Evolutionary conservation across 1,140 invertebrate genomes (phyloP).

Genomic region (Cherax quadricarinatus): DNA sequence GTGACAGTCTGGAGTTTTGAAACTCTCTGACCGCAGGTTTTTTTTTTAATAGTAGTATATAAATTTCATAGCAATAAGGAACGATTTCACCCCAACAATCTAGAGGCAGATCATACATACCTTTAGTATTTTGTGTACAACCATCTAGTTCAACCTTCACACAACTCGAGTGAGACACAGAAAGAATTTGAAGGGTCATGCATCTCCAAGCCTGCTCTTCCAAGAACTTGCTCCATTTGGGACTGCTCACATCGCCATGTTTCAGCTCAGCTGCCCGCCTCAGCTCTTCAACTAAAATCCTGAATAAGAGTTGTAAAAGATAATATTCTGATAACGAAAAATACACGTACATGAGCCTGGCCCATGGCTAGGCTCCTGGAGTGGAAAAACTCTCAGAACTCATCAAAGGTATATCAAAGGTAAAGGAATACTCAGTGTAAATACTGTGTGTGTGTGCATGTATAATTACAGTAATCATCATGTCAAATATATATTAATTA

Average conservation of each 20-base stretch:
- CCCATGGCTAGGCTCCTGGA: too few species aligned
- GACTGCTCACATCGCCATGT: constrained; percentile 8
- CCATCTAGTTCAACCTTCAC: constrained; percentile 32
- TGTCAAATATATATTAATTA: not conserved
- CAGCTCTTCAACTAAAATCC: constrained; percentile 34
- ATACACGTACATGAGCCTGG: not conserved
- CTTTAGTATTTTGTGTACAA: constrained; percentile 35
- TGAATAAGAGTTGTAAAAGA: not conserved
- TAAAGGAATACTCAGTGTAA: too few species aligned
- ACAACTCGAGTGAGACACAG: constrained; percentile 1
- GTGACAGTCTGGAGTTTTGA: too few species aligned
- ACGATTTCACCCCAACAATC: too few species aligned
- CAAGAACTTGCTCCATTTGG: constrained; percentile 21
- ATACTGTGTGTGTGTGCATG: too few species aligned
- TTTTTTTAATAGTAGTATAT: too few species aligned
- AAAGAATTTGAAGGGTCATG: constrained; percentile 33
- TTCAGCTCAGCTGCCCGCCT: constrained; percentile 12
- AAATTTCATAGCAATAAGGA: too few species aligned
- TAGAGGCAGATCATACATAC: not conserved
- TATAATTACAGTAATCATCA: not conserved
- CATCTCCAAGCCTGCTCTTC: constrained; percentile 30
- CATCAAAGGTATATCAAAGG: too few species aligned
- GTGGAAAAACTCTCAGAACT: too few species aligned
- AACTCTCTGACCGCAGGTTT: too few species aligned
- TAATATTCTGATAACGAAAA: not conserved